phyloP scores from a whole-genome alignment of 2,888 invertebrate genomes.

The Copidosoma aretas region DNA sequence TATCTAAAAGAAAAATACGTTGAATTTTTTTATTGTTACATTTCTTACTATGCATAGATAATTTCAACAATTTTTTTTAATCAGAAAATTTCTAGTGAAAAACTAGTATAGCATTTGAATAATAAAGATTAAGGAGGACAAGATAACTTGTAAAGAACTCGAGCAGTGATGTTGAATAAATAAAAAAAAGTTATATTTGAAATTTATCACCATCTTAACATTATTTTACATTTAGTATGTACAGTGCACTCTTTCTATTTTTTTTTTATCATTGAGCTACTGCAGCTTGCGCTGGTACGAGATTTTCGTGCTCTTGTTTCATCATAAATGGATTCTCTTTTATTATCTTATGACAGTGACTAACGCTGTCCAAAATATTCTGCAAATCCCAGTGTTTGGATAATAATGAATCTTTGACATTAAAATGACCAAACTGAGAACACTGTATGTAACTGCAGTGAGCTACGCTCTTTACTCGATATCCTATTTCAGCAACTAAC shows the following conservation, averaged over 20 bases:
- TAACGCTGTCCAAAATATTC: constrained; percentile 73
- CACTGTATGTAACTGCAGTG: constrained; percentile 82
- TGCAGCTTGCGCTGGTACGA: constrained; percentile 12
- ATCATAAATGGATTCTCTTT: constrained; percentile 49
- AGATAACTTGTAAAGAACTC: background rate
- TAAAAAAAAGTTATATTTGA: constrained; percentile 30
- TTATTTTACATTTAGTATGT: constrained; percentile 35
- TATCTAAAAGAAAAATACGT: constrained; percentile 17
- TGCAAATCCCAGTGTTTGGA: constrained; percentile 82
- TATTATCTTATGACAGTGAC: constrained; percentile 66
- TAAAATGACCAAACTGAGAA: constrained; percentile 83
- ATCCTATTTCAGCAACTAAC: constrained; percentile 84
- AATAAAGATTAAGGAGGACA: background rate
- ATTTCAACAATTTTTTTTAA: too few species aligned
- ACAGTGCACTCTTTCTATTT: constrained; percentile 3
- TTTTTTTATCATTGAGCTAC: constrained; percentile 7
- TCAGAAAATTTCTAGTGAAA: background rate
- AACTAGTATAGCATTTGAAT: background rate
- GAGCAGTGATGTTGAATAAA: constrained; percentile 17
- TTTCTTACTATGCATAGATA: constrained; percentile 11
- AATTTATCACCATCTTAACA: constrained; percentile 4
- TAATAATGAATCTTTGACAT: constrained; percentile 76
- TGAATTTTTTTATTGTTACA: constrained; percentile 28
- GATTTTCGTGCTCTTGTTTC: constrained; percentile 26
- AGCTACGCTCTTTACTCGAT: constrained; percentile 79